Conservation (phyloP, 2,888 invertebrate species). For the Crioceris asparagi region DNA sequence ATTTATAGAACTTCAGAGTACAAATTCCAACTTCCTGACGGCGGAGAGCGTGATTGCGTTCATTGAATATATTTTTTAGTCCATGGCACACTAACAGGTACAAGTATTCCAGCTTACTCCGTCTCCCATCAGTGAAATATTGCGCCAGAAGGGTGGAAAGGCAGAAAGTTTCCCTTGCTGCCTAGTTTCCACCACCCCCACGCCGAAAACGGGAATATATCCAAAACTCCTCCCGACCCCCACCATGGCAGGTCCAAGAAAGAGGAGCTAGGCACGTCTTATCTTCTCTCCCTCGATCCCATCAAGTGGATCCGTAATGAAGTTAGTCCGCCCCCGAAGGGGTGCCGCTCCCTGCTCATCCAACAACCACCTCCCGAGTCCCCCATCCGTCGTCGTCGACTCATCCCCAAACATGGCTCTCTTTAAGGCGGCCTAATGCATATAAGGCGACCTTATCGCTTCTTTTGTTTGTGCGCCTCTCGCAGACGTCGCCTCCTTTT, state of each 20-base stretch:
- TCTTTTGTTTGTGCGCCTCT: constrained; percentile 30
- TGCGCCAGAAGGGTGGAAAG: too few species aligned
- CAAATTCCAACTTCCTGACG: too few species aligned
- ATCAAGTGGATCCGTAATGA: constrained; percentile 72
- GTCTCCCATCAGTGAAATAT: too few species aligned
- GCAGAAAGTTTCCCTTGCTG: too few species aligned
- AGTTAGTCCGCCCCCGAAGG: constrained; percentile 41
- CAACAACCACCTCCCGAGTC: constrained; percentile 16
- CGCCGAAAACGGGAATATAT: background rate
- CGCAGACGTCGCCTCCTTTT: constrained; percentile 15
- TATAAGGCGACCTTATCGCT: constrained; percentile 34
- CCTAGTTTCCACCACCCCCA: too few species aligned
- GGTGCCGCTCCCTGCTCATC: constrained; percentile 34
- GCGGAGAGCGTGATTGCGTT: too few species aligned
- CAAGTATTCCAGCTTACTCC: too few species aligned
- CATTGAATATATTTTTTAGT: too few species aligned
- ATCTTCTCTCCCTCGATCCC: constrained; percentile 48
- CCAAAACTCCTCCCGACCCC: background rate
- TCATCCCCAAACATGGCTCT: constrained; percentile 28
- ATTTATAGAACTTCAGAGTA: too few species aligned
- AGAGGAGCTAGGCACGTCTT: constrained; percentile 30
- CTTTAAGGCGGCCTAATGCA: constrained; percentile 36
- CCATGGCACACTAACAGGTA: too few species aligned
- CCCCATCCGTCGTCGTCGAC: constrained; percentile 1
- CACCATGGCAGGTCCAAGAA: constrained; percentile 1